phyloP scores from a whole-genome alignment of 2,797 vertebrate species.

The Parambassis ranga region DNA sequence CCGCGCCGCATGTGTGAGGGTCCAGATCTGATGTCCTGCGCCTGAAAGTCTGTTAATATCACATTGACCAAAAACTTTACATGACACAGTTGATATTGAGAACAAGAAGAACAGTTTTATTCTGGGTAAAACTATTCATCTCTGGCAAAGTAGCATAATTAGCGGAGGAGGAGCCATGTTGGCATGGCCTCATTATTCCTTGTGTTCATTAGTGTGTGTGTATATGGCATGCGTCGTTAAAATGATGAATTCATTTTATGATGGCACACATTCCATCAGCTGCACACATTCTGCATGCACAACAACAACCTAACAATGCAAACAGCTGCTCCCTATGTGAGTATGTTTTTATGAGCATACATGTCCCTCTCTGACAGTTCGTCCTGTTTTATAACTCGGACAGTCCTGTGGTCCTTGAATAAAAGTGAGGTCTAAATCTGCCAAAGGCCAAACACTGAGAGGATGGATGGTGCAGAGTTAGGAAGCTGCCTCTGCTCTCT shows the following conservation, averaged over 20 bases:
- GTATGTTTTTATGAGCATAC: not conserved
- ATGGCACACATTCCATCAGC: conserved; percentile 1
- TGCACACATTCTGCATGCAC: not conserved
- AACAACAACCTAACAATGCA: not conserved
- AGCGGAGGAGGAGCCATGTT: not conserved
- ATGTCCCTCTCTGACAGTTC: not conserved
- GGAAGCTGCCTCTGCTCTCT: conserved; percentile 4
- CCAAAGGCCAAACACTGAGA: conserved; percentile 22
- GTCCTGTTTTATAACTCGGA: conserved; percentile 22
- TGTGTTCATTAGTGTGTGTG: conserved; percentile 26
- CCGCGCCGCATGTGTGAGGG: not conserved
- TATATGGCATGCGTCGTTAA: conserved; percentile 5
- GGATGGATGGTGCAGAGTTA: conserved; percentile 23
- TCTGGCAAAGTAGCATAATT: conserved; percentile 10
- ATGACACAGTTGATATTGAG: not conserved
- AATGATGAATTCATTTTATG: conserved; percentile 22
- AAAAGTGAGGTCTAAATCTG: conserved; percentile 41
- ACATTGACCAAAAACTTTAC: conserved; percentile 6
- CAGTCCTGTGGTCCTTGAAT: conserved; percentile 35
- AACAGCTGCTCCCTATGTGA: not conserved
- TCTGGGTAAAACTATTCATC: not conserved
- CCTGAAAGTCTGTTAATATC: conserved; percentile 5
- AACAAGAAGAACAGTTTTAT: not conserved
- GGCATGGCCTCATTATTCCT: conserved; percentile 11
- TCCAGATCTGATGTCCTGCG: conserved; percentile 15